phyloP scores from a whole-genome alignment of 2,113 vertebrate genomes.

The Gracilinanus agilis region DNA sequence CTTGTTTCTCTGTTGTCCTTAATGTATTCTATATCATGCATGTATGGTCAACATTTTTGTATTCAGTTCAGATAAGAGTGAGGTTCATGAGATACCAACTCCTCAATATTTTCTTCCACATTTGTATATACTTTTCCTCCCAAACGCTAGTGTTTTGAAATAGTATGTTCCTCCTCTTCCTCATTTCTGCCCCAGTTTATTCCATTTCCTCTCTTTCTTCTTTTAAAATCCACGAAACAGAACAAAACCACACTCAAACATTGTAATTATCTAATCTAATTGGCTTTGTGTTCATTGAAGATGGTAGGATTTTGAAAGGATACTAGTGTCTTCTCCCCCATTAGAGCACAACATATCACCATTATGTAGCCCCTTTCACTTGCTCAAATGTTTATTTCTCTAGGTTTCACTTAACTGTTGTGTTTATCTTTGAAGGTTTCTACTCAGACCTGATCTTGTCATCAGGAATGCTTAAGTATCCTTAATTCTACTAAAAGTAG shows the following conservation, averaged over 20 bases:
- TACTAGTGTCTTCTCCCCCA: not conserved
- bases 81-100: not conserved
- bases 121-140: not conserved
- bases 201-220: not conserved
- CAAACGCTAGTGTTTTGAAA: not conserved
- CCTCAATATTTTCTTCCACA: not conserved
- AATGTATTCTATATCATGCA: not conserved
- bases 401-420: not conserved
- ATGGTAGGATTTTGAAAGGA: not conserved
- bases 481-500: not conserved
- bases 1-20: not conserved
- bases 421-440: not conserved
- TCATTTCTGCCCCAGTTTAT: not conserved
- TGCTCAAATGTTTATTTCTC: not conserved
- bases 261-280: not conserved
- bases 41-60: not conserved
- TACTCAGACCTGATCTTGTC: not conserved
- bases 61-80: not conserved
- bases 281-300: not conserved
- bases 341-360: not conserved
- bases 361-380: not conserved
- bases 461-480: not conserved
- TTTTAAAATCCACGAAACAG: not conserved
- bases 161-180: not conserved
- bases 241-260: not conserved